These are phyloP conservation scores for Nematopogon swammerdamellus DNA, from an alignment of 2,888 invertebrate species.

Conservation along the genomic window DNA sequence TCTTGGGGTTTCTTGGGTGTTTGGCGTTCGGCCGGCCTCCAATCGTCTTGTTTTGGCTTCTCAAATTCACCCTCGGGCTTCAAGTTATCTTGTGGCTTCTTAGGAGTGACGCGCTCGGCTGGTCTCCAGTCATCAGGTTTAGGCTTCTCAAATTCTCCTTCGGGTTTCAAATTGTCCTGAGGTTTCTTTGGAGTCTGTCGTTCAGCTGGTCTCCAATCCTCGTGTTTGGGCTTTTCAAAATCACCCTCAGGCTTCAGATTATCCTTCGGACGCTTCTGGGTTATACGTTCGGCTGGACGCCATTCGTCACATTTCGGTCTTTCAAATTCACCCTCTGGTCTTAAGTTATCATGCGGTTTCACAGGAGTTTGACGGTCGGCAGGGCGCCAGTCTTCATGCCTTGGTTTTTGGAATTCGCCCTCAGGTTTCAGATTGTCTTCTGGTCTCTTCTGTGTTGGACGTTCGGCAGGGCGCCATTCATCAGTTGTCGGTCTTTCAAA, in stretches of 20 bases:
- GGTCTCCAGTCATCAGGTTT: conserved; percentile 17
- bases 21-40: conserved; percentile 22
- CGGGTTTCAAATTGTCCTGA: conserved; percentile 31
- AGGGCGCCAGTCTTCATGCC: conserved; percentile 23
- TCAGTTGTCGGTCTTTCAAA: conserved; percentile 25
- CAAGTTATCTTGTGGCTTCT: conserved; percentile 42
- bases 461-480: conserved; percentile 34
- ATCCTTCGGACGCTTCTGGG: conserved; percentile 39
- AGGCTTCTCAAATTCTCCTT: conserved; percentile 26
- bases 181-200: conserved; percentile 23
- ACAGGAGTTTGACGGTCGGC: conserved; percentile 18
- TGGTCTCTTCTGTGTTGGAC: conserved; percentile 23
- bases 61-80: conserved; percentile 30
- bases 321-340: conserved; percentile 60
- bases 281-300: conserved; percentile 33
- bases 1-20: conserved; percentile 22
- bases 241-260: conserved; percentile 40
- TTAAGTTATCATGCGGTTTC: conserved; percentile 50
- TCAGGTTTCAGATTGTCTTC: conserved; percentile 38
- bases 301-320: conserved; percentile 46
- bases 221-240: conserved; percentile 24
- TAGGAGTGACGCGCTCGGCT: conserved; percentile 24
- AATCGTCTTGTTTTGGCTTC: conserved; percentile 23
- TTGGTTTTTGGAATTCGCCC: conserved; percentile 30
- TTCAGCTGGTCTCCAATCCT: conserved; percentile 20